Evolutionary conservation across 2,888 invertebrate genomes (phyloP).

Genomic region (Desoria tigrina): DNA sequence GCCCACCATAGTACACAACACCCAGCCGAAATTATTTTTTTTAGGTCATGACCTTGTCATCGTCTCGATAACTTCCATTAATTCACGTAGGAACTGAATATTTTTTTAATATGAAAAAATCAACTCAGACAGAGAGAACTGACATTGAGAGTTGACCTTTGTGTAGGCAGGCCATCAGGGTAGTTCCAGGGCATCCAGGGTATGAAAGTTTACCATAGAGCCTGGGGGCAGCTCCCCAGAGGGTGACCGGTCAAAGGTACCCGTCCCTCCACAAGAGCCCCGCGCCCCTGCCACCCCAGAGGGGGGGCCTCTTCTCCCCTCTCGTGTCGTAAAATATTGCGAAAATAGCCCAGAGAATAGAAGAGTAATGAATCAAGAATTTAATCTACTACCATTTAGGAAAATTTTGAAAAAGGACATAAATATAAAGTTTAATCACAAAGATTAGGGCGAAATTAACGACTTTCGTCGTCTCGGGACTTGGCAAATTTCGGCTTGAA

Average conservation of each 20-base stretch:
- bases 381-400: too few species aligned
- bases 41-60: constrained; percentile 4
- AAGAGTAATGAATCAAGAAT: too few species aligned
- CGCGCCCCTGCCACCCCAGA: constrained; percentile 49
- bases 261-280: constrained; percentile 46
- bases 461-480: too few species aligned
- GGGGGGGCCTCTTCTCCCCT: constrained; percentile 43
- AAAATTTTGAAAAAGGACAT: too few species aligned
- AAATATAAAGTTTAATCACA: too few species aligned
- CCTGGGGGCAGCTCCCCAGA: constrained; percentile 50
- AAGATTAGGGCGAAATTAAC: too few species aligned
- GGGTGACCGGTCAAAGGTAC: constrained; percentile 48
- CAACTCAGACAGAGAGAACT: constrained; percentile 18
- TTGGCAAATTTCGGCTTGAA: too few species aligned
- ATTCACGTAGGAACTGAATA: too few species aligned
- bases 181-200: constrained; percentile 49
- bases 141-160: constrained; percentile 48
- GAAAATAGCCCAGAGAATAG: too few species aligned
- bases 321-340: too few species aligned
- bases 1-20: constrained; percentile 45
- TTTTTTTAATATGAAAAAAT: constrained; percentile 9
- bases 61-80: constrained; percentile 3
- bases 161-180: constrained; percentile 49
- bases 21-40: constrained; percentile 5
- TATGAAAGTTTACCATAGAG: constrained; percentile 37